A percentile compares a stretch with the other conserved stretches of the same genome.
These are phyloP conservation scores for Glyptemys insculpta DNA, from an alignment of 2,797 vertebrate species.

Conservation along the genomic window DNA sequence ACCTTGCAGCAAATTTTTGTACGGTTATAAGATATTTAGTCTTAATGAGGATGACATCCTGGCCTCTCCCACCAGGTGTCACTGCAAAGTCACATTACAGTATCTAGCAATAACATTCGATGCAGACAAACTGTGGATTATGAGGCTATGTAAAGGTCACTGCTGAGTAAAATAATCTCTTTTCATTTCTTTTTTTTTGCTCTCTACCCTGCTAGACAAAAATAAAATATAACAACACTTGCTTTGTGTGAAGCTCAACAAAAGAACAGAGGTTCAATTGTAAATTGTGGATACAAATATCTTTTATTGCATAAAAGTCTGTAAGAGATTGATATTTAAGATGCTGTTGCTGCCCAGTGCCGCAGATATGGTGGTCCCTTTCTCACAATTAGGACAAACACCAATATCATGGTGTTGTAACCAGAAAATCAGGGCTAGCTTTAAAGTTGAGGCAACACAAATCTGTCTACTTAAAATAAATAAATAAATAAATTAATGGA, in stretches of 20 bases:
- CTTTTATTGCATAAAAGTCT: not conserved
- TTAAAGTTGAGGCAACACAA: not conserved
- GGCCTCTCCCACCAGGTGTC: slow-evolving; percentile 69
- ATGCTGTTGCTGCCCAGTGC: not conserved
- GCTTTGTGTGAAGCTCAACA: not conserved
- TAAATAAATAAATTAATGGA: too few relatives aligned
- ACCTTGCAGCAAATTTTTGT: slow-evolving; percentile 47
- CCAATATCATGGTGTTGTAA: accelerated
- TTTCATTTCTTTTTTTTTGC: not conserved
- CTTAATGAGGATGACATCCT: slow-evolving; percentile 55
- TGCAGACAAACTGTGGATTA: slow-evolving; percentile 9
- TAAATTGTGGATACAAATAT: not conserved
- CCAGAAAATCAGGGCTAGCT: accelerated
- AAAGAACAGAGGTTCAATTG: not conserved
- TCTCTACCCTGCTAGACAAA: not conserved
- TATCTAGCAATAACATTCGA: not conserved
- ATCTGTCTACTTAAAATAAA: not conserved
- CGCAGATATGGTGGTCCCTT: not conserved
- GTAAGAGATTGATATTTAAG: accelerated
- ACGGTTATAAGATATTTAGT: slow-evolving; percentile 22
- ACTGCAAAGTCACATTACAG: slow-evolving; percentile 46
- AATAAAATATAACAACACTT: not conserved
- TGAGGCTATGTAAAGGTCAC: not conserved
- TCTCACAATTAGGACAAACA: not conserved
- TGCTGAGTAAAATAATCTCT: not conserved